Evolutionary conservation across 2,797 vertebrate genomes (phyloP), one percentile per base, ranked within the genome.

Genomic region (Knipowitschia caucasica): DNA sequence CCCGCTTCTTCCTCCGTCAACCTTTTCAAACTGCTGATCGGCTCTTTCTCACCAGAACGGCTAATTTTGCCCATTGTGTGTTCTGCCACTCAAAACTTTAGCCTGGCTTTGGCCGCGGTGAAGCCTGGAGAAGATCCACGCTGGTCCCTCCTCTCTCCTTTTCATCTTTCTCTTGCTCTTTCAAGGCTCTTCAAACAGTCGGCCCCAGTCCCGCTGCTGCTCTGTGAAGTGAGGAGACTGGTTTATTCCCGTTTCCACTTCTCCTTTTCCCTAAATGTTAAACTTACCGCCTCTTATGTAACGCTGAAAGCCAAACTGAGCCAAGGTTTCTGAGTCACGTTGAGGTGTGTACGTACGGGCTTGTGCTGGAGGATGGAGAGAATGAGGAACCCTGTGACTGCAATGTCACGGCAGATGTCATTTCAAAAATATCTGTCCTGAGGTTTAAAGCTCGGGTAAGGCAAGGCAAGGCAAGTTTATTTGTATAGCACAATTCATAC

Each of bases 11-110:
- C 64, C 11, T 35, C 52, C 21, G 25, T 72, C 65, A 77, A 67
- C 51, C 64, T 73, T 71, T 73, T 66, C 50, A 71, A 77, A 71
- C 49, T 73, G 70, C 74, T 76, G 78, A 83, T 50, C 53, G 15
- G 4, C 3, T 40, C 55, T 62, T 75, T 74, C 67, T 57, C 58
- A 54, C 20, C 33, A 9, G 56, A 52, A 35, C 25, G 3, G 50
- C 60, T 71, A 56, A 75, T 76, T n/a, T 82, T 77, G 60, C 54
- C 56, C 29, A 44, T 70, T 64, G 62, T 65, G 39, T 8, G 50
- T 43, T 27, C 54, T 46, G 56, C 57, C 71, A 68, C 62, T 76
- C 64, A 69, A 62, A 69, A 38, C 10, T 20, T 30, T n/a, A 38
- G 34, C 45, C 33, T 29, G 49, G 45, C 53, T 56, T 40, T 46